Evolutionary conservation across 2,113 vertebrate genomes (phyloP).

Genomic region (Cottus gobio): DNA sequence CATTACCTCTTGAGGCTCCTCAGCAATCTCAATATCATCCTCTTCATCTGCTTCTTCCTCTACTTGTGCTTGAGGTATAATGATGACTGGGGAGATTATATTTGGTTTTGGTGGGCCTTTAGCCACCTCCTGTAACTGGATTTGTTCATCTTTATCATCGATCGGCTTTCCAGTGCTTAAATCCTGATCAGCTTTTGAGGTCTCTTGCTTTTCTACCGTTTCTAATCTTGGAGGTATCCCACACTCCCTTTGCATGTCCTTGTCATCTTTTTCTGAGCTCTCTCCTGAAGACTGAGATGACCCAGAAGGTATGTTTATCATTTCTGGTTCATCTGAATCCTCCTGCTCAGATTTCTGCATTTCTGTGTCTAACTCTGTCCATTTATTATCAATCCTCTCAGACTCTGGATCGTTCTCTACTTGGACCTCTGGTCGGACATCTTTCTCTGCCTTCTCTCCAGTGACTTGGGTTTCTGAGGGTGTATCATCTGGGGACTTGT

Average conservation of each 20-base stretch:
- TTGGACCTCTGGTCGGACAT: constrained; percentile 7
- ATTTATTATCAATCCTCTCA: constrained; percentile 5
- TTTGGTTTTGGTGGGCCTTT: constrained; percentile 33
- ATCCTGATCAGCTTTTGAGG: constrained; percentile 26
- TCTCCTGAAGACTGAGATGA: constrained; percentile 26
- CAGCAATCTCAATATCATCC: constrained; percentile 69
- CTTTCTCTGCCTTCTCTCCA: not conserved
- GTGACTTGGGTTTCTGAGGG: constrained; percentile 12
- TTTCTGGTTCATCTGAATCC: constrained; percentile 10
- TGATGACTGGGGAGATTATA: constrained; percentile 66
- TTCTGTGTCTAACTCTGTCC: constrained; percentile 16
- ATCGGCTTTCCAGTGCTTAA: constrained; percentile 4
- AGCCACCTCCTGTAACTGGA: constrained; percentile 34
- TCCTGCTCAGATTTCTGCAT: constrained; percentile 10
- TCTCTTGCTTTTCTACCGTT: constrained; percentile 1
- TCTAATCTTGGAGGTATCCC: constrained; percentile 13
- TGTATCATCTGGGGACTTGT: constrained; percentile 34
- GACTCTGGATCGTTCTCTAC: not conserved
- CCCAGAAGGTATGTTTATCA: not conserved
- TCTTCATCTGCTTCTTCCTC: constrained; percentile 73
- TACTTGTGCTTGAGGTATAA: constrained; percentile 77
- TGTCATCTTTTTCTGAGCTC: constrained; percentile 6
- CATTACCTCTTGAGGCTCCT: constrained; percentile 74
- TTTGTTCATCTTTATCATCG: constrained; percentile 27
- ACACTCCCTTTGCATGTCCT: constrained; percentile 24